phyloP scores from a whole-genome alignment of 2,888 invertebrate species.

The Drosophila ustulata region DNA sequence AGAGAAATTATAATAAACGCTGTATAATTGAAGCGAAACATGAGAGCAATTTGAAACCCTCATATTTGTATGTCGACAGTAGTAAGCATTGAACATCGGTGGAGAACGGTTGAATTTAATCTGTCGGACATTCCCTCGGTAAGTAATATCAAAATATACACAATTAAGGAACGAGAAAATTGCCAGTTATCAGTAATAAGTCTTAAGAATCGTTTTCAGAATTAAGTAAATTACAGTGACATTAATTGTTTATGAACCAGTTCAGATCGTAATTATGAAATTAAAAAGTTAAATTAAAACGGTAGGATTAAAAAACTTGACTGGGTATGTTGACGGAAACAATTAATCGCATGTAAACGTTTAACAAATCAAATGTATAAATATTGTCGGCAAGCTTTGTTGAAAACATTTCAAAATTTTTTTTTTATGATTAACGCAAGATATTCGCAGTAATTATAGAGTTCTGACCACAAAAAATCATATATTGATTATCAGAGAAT shows the following conservation, averaged over 20 bases:
- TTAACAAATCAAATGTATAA: too few species aligned
- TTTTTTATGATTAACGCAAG: conserved; percentile 7
- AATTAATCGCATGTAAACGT: too few species aligned
- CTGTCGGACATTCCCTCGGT: not conserved
- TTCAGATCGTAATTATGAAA: not conserved
- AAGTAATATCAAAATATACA: not conserved
- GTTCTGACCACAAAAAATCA: not conserved
- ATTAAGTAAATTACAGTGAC: not conserved
- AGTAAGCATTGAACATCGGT: conserved; percentile 18
- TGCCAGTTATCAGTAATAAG: not conserved
- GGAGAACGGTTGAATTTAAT: conserved; percentile 7
- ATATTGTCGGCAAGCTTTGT: too few species aligned
- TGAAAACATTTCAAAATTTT: not conserved
- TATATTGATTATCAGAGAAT: too few species aligned
- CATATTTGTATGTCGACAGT: conserved; percentile 28
- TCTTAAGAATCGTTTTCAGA: not conserved
- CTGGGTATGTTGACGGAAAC: too few species aligned
- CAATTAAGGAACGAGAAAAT: not conserved
- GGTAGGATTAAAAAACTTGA: not conserved
- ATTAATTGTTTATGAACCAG: not conserved
- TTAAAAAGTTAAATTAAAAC: not conserved
- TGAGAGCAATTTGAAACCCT: conserved; percentile 25
- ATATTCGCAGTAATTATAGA: conserved; percentile 18
- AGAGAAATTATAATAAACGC: conserved; percentile 27
- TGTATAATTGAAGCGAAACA: conserved; percentile 43